Evolutionary conservation across 2,888 invertebrate species (phyloP).

Genomic region (Diaphora mendica): DNA sequence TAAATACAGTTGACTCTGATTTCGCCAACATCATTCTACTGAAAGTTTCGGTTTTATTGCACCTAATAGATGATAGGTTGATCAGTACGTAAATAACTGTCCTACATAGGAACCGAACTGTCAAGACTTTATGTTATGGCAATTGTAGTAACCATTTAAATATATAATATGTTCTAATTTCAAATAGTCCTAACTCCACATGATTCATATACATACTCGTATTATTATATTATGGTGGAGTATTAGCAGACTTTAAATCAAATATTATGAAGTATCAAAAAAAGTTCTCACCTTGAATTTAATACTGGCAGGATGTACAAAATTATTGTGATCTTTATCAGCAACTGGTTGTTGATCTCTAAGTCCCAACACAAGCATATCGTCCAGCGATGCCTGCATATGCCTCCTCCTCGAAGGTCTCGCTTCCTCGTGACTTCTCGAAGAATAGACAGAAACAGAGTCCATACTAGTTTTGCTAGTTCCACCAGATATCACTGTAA

Average conservation of each 20-base stretch:
- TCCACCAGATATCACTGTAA: conserved; percentile 78
- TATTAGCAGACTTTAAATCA: too few relatives aligned
- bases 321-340: conserved; percentile 75
- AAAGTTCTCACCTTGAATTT: conserved; percentile 74
- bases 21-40: too few relatives aligned
- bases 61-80: background rate
- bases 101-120: background rate
- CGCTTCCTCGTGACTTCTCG: conserved; percentile 85
- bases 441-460: conserved; percentile 87
- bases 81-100: too few relatives aligned
- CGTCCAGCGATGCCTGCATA: conserved; percentile 86
- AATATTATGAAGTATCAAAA: too few relatives aligned
- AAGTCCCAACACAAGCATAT: conserved; percentile 84
- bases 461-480: conserved; percentile 80
- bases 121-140: background rate
- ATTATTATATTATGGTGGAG: too few relatives aligned
- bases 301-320: conserved; percentile 77
- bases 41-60: too few relatives aligned
- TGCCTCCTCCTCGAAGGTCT: conserved; percentile 67
- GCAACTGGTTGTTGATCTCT: conserved; percentile 57
- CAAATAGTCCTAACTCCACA: too few relatives aligned
- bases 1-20: too few relatives aligned
- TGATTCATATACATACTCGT: too few relatives aligned
- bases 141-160: background rate
- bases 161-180: too few relatives aligned